Evolutionary conservation across 2,888 invertebrate genomes (phyloP), one percentile per base, ranked within the genome.

Genomic region (Mongoloraphidia duomilia): DNA sequence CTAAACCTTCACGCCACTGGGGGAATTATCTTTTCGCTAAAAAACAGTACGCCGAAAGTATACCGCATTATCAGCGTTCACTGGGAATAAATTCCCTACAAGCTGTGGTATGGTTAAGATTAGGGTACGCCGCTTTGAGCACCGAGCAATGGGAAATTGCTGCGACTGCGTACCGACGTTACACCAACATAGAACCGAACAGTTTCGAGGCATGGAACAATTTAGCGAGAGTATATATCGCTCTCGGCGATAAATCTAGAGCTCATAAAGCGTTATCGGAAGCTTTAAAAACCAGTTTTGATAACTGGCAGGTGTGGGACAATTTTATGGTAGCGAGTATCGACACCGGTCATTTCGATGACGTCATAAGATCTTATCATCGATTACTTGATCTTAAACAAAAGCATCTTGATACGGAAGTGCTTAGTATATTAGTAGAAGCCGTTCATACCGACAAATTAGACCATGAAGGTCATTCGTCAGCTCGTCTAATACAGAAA

Each of bases 171-270:
- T 96, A 95, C 65, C 76, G 89, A 42, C 77, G 83, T 45, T 93
- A 91, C 63, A 89, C 92, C 12, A 79, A 79, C 55, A 70, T 96
- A n/a, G 93, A 95, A 58, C 84, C 83, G 0, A 71, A 84, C 67
- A 86, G 87, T 48, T 96, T 91, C 65, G 95, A 97, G 68, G 93
- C 93, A 0, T 98, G 97, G 98, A 97, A 94, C 67, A 98, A 98
- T 66, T 71, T 98, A 50, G 92, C 94, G 11, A 92, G 95, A 62
- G 90, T 91, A 3, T 91, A 95, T 58, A 82, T 94, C 9, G 84
- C 88, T 60, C 72, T 87, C 47, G 85, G 87, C 0, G 85, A 96
- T 62, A 93, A 91, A 69, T 72, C 76, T 50, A 76, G 88, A 49
- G 96, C 95, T 0, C 86, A 90, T 69, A 76, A 80, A 47, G 83